Conservation (phyloP, 2,113 vertebrate species). For the human region GRCh38 chr1:72010501-72011000, state of each 20-base stretch:
- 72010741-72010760: not conserved
- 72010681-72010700: not conserved
- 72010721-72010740: not conserved
- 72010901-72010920: not conserved
- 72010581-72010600: not conserved
- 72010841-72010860: not conserved
- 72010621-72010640: not conserved
- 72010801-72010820: not conserved
- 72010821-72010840: not conserved
- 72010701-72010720: not conserved
- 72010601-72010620: not conserved
- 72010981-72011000: not conserved
- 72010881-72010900: not conserved
- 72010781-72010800: not conserved
- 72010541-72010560: constrained; percentile 50
- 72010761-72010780: not conserved
- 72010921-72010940: not conserved
- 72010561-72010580: not conserved
- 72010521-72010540: not conserved
- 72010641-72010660: not conserved
- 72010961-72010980: not conserved
- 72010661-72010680: not conserved
- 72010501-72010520: constrained; percentile 58
- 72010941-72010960: not conserved
- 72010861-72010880: not conserved